phyloP scores from a whole-genome alignment of 2,888 invertebrate genomes.

The Thumatha senex region DNA sequence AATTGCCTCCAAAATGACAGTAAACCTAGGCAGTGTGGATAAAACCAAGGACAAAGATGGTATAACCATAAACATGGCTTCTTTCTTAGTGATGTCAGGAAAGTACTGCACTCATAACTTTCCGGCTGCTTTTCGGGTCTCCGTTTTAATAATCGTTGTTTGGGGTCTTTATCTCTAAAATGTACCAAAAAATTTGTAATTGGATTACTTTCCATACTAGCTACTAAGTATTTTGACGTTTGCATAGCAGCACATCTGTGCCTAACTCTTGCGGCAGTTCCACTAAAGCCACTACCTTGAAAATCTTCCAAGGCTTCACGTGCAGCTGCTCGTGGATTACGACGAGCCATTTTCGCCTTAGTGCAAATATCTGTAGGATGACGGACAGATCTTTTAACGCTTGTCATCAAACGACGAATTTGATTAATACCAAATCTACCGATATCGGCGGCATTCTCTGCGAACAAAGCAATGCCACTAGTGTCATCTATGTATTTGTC shows the following conservation, averaged over 20 bases:
- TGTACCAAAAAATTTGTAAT: constrained; percentile 20
- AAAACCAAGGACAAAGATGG: constrained; percentile 53
- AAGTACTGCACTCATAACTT: constrained; percentile 45
- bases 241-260: constrained; percentile 11
- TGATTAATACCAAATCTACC: constrained; percentile 15
- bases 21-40: constrained; percentile 51
- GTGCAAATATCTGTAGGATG: constrained; percentile 11
- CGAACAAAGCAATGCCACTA: background rate
- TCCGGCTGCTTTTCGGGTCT: constrained; percentile 19
- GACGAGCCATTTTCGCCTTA: background rate
- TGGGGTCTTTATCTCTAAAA: constrained; percentile 13
- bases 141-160: constrained; percentile 6
- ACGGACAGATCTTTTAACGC: background rate
- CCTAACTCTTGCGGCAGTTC: constrained; percentile 6
- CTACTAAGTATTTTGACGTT: background rate
- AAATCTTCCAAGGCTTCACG: background rate
- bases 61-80: constrained; percentile 48
- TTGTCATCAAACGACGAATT: constrained; percentile 6
- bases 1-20: constrained; percentile 48
- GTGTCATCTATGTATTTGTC: background rate
- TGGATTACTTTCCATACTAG: constrained; percentile 9
- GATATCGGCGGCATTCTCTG: constrained; percentile 24
- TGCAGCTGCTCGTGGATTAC: background rate
- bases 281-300: background rate
- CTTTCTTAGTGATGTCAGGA: constrained; percentile 50